Conservation (phyloP, 2,113 vertebrate species). For the Laterallus jamaicensis region DNA sequence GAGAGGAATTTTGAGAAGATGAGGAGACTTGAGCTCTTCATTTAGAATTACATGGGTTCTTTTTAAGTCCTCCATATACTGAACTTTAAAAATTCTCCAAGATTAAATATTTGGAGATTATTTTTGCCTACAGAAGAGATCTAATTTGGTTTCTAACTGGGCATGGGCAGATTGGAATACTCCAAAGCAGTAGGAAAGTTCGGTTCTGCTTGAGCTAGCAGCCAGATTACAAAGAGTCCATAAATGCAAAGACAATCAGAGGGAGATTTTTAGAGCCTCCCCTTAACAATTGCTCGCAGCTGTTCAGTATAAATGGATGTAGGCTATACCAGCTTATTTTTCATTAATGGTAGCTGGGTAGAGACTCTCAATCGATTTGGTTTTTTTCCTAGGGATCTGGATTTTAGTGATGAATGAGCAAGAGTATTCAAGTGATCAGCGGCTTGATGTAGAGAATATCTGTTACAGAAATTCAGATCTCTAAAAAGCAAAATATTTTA, state of each 20-base stretch:
- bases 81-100: background rate
- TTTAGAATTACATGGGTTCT: background rate
- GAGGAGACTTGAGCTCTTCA: background rate
- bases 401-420: background rate
- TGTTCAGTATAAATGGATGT: background rate
- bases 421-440: background rate
- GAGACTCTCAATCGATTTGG: background rate
- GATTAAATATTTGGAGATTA: background rate
- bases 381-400: background rate
- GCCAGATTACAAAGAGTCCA: background rate
- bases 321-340: background rate
- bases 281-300: background rate
- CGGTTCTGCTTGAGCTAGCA: slow-evolving; percentile 14
- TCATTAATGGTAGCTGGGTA: background rate
- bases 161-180: background rate
- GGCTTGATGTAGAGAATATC: background rate
- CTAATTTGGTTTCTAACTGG: background rate
- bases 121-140: background rate
- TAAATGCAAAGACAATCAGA: background rate
- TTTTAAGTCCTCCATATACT: background rate
- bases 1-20: background rate
- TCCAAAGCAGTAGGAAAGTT: background rate
- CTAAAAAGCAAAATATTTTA: background rate
- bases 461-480: background rate
- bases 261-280: background rate